Evolutionary conservation across 1,140 invertebrate genomes (phyloP), one percentile per base, ranked within the genome.

Genomic region (Oncopeltus fasciatus): DNA sequence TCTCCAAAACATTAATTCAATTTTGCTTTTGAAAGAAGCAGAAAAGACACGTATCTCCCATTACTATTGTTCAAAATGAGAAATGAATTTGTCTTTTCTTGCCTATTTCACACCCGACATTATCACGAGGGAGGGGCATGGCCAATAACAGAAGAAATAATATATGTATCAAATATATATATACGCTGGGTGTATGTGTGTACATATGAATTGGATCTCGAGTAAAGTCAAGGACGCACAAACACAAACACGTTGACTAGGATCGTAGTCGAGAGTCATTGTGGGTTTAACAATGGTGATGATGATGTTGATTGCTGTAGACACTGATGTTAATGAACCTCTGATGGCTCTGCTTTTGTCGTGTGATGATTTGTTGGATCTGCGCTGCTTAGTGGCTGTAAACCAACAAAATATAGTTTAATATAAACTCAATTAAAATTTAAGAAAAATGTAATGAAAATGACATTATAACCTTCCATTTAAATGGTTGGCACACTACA

Each of bases 301-400:
- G 49, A 53, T 53, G 49, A 38, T 8, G 31, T 8, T 9, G 44
- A 18, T 26, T 14, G 3, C 26, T 26, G 2, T 24, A 4, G n/a
- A 11, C 26, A 24, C 49, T 26, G 20, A 24, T 53, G 49, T 64
- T 63, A 65, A 57, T 67, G 64, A n/a, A 65, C 63, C 67, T 78
- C 77, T 49, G 76, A 77, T 59, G 74, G 73, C 73, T 82, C 81
- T 66, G 80, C 78, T 72, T 83, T 80, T 57, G 70, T 74, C 70
- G 80, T 74, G 72, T 80, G 80, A 71, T 81, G 81, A 71, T 82
- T 83, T 65, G 80, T 78, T 70, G 78, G 77, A 70, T 82, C 81
- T 67, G 78, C 78, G 64, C 80, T 79, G 75, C 78, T 82, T 70
- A 82, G 76, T 65, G 81, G 80, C 80, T 81, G 75, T 3, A 72